Evolutionary conservation across 2,888 invertebrate species (phyloP).

Genomic region (Endomychus coccineus): DNA sequence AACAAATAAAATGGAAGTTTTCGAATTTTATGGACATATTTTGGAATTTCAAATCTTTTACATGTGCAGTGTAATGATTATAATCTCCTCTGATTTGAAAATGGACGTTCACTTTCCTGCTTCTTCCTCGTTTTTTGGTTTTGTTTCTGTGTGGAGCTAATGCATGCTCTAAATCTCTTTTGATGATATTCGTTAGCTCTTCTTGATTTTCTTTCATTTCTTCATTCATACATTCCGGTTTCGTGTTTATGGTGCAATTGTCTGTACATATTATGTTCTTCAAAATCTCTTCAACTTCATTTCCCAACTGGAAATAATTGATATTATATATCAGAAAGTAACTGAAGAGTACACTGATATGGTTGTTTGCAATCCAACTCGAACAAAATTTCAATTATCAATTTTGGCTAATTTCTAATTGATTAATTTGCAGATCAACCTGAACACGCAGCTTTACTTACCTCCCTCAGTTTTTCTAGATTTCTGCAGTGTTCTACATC

Average conservation of each 20-base stretch:
- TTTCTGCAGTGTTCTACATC: conserved; percentile 36
- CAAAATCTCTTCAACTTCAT: conserved; percentile 31
- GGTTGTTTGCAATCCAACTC: too few species aligned
- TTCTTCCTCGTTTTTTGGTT: conserved; percentile 21
- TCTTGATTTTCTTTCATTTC: conserved; percentile 22
- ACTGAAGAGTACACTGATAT: too few species aligned
- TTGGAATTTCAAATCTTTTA: conserved; percentile 12
- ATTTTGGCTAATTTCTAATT: conserved; percentile 21
- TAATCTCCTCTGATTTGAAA: conserved; percentile 33
- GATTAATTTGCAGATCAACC: too few species aligned
- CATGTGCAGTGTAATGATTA: conserved; percentile 19
- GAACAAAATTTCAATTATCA: conserved; percentile 11
- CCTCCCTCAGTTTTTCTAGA: conserved; percentile 38
- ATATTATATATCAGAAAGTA: too few species aligned
- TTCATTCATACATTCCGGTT: conserved; percentile 24
- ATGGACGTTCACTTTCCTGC: conserved; percentile 29
- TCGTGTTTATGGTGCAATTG: conserved; percentile 22
- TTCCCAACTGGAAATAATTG: conserved; percentile 34
- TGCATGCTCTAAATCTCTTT: conserved; percentile 25
- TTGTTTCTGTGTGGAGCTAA: conserved; percentile 23
- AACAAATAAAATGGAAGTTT: conserved; percentile 39
- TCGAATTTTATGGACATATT: conserved; percentile 11
- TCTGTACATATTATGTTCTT: conserved; percentile 20
- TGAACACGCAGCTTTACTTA: too few species aligned
- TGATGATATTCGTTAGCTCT: conserved; percentile 33